Conservation (phyloP, 2,113 vertebrate genomes). For the Scolopax mira region DNA sequence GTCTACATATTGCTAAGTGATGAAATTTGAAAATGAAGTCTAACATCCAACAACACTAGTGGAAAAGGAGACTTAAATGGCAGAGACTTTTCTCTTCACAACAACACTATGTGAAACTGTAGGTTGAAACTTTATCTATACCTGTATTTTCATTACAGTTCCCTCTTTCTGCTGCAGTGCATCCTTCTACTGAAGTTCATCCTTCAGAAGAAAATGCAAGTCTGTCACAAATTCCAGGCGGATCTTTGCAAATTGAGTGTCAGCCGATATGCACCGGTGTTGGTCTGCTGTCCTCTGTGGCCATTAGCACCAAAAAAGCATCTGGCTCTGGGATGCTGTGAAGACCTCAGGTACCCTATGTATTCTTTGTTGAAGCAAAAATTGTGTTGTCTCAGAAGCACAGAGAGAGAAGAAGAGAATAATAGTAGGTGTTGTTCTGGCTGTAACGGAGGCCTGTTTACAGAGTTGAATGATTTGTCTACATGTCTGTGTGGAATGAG, state of each 20-base stretch:
- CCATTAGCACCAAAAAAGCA: neutral
- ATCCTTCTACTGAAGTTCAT: neutral
- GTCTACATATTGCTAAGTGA: neutral
- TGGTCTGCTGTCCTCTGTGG: neutral
- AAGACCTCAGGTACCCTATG: neutral
- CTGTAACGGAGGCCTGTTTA: neutral
- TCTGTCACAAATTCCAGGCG: neutral
- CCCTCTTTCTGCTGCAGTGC: neutral
- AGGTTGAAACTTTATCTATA: neutral
- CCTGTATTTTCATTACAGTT: neutral
- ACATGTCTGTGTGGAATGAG: neutral
- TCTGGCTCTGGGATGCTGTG: neutral
- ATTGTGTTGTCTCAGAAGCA: neutral
- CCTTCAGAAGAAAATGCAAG: neutral
- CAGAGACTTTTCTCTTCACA: neutral
- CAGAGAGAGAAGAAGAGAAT: neutral
- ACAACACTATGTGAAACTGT: neutral
- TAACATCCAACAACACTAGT: neutral
- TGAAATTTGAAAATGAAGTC: neutral
- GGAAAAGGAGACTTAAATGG: neutral
- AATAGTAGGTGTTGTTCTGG: neutral
- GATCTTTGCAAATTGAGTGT: neutral
- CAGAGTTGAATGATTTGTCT: neutral
- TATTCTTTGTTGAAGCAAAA: neutral
- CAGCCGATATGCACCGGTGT: neutral